Evolutionary conservation across 2,113 vertebrate species (phyloP).

Genomic region (Ameiurus melas): DNA sequence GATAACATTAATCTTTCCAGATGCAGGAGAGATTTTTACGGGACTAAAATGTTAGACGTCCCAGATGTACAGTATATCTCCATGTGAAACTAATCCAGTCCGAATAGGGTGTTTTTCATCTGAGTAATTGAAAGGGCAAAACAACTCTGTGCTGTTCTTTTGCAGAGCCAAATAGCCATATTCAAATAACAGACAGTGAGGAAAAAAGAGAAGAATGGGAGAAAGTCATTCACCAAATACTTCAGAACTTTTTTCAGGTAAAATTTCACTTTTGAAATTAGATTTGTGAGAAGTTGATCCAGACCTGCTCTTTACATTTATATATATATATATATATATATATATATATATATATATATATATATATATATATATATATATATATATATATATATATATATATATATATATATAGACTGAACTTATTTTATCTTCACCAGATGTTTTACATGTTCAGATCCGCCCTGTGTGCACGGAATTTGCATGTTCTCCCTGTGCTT

Average conservation of each 20-base stretch:
- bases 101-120: not conserved
- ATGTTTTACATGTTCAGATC: not conserved
- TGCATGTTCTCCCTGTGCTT: no score
- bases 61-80: not conserved
- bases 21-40: not conserved
- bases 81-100: not conserved
- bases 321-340: no score
- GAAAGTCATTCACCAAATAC: slow-evolving; percentile 22
- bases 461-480: no score
- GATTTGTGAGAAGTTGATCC: not conserved
- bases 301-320: no score
- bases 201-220: slow-evolving; percentile 42
- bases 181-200: slow-evolving; percentile 36
- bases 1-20: not conserved
- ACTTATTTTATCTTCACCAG: not conserved
- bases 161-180: slow-evolving; percentile 10
- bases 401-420: no score
- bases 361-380: no score
- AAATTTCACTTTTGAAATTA: not conserved
- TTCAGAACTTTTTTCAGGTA: slow-evolving; percentile 48
- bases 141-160: no score
- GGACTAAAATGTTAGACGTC: not conserved
- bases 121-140: not conserved
- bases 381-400: no score
- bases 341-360: no score